These are phyloP conservation scores for Desmophyllum pertusum DNA, from an alignment of 92 coral and sea anemone species.

Conservation along the genomic window DNA sequence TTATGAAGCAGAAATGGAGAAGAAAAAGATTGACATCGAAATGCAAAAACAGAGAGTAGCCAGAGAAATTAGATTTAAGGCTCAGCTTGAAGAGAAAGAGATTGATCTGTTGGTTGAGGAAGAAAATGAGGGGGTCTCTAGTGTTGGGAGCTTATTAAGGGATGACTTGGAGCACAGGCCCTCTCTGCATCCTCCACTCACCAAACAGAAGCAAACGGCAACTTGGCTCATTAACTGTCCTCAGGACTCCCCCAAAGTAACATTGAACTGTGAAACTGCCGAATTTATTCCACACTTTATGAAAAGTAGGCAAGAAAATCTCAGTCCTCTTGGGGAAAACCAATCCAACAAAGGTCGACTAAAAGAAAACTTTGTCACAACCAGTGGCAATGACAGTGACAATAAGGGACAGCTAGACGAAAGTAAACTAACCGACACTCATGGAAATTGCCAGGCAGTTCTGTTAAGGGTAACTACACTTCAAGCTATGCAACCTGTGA, in stretches of 20 bases:
- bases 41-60: constrained; percentile 28
- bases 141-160: background rate
- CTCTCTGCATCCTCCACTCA: background rate
- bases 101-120: background rate
- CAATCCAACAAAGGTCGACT: no score
- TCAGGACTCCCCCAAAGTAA: background rate
- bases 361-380: no score
- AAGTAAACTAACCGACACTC: no score
- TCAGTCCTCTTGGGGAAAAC: no score
- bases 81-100: constrained; percentile 28
- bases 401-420: no score
- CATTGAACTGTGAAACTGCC: background rate
- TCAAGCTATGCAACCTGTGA: constrained; percentile 71
- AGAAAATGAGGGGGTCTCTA: background rate
- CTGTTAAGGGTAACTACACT: constrained; percentile 59
- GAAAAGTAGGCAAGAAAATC: no score
- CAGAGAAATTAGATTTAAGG: constrained; percentile 27
- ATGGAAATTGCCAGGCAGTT: constrained; percentile 40
- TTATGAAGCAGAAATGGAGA: constrained; percentile 53
- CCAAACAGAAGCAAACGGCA: constrained; percentile 24
- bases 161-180: background rate
- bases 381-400: no score
- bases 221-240: constrained; percentile 22
- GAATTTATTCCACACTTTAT: background rate
- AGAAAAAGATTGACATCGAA: constrained; percentile 44